Conservation (phyloP, 2,888 invertebrate species). For the Eulithis testata region DNA sequence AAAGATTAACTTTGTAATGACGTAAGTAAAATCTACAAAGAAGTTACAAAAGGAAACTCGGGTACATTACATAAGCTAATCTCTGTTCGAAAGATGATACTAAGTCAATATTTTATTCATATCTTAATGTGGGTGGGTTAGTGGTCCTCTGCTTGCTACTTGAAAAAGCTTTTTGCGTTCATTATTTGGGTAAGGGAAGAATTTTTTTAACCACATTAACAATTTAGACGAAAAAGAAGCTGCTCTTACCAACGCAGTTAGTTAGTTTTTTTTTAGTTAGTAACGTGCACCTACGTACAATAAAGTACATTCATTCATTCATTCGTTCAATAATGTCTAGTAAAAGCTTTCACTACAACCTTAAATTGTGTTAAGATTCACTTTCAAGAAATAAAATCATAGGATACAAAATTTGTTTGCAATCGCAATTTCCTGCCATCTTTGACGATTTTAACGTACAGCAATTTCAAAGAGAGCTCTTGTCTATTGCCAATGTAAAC, state of each 20-base stretch:
- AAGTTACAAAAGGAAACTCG: slow-evolving; percentile 22
- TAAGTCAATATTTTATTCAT: slow-evolving; percentile 26
- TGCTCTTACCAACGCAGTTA: too few species aligned
- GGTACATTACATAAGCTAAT: slow-evolving; percentile 16
- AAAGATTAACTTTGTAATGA: slow-evolving; percentile 32
- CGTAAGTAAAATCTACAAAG: slow-evolving; percentile 25
- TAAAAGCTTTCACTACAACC: background rate
- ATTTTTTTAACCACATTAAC: too few species aligned
- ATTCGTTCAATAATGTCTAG: too few species aligned
- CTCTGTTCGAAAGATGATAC: slow-evolving; percentile 15
- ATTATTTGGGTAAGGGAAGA: too few species aligned
- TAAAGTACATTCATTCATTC: too few species aligned
- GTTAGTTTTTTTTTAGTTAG: too few species aligned
- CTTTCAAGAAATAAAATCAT: background rate
- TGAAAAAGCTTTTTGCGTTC: background rate
- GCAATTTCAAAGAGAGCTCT: slow-evolving; percentile 32
- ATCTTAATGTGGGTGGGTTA: background rate
- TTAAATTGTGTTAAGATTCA: background rate
- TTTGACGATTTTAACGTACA: slow-evolving; percentile 9
- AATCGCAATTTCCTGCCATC: slow-evolving; percentile 9
- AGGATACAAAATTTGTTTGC: background rate
- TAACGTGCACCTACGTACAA: too few species aligned
- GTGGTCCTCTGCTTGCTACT: background rate
- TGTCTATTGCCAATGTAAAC: slow-evolving; percentile 30
- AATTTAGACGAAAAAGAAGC: too few species aligned